Evolutionary conservation across 2,888 invertebrate genomes (phyloP), one percentile per base, ranked within the genome.

Genomic region (Pristionchus fissidentatus): DNA sequence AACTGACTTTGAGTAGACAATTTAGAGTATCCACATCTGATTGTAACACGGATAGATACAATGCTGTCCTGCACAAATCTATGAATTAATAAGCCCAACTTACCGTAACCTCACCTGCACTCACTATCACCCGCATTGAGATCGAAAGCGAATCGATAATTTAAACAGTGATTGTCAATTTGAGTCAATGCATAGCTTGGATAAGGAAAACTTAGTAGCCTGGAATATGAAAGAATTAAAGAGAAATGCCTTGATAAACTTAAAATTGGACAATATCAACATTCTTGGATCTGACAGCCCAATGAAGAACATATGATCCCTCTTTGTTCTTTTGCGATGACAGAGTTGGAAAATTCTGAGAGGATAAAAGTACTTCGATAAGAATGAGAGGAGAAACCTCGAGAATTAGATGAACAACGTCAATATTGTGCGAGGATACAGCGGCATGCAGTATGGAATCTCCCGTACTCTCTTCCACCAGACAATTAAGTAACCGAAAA

Each of bases 391-490:
- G 22, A 41, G 43, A 86, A 85, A 94, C 94, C 93, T 94, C 94
- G 22, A 97, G 93, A 88, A 97, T 93, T 86, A 95, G 92, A 89
- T 95, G 95, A 0, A 95, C 95, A 84, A 97, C 95, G 73, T 95
- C 95, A 86, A 94, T 93, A 92, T 96, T 95, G 0, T 97, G 97
- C 92, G 96, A 96, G 91, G 96, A 96, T 86, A 96, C 95, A 4
- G 97, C 96, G 83, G 96, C 95, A 93, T 97, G 97, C 0, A 98
- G 94, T 0, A 97, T 97, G 0, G 97, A 96, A 93, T 97, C 97
- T 91, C 96, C 95, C 2, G 97, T 97, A 43, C 96, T 95, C 0
- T 96, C 95, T 93, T 97, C 97, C 49, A 95, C 95, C 83, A 97
- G 94, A 0, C 96, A 96, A 93, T 97, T 97, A 0, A 97, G 96